These are phyloP conservation scores for Solen grandis DNA, from an alignment of 1,140 invertebrate species.

Conservation along the genomic window DNA sequence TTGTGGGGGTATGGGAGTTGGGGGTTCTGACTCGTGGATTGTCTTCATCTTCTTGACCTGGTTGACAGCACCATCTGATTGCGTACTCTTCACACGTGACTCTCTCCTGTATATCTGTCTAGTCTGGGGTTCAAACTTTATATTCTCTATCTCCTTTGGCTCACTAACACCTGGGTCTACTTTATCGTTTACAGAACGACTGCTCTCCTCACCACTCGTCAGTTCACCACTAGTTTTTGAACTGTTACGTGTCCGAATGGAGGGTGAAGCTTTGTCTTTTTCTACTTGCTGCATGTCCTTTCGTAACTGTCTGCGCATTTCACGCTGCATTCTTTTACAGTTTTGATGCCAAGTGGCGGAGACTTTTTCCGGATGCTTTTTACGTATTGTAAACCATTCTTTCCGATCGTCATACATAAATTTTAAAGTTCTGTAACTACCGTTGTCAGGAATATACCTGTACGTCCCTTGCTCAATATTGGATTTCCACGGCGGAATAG, in stretches of 20 bases:
- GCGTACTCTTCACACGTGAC: constrained; percentile 44
- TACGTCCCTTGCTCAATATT: constrained; percentile 74
- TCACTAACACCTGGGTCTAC: not conserved
- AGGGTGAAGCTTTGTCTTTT: not conserved
- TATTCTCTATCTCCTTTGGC: not conserved
- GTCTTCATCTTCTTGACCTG: constrained; percentile 35
- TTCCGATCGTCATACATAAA: constrained; percentile 58
- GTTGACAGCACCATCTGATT: constrained; percentile 53
- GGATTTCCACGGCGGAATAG: constrained; percentile 68
- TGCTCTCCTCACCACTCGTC: constrained; percentile 30
- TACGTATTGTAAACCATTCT: constrained; percentile 65
- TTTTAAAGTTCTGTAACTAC: constrained; percentile 69
- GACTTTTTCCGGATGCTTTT: constrained; percentile 64
- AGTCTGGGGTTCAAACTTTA: not conserved
- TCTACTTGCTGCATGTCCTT: constrained; percentile 59
- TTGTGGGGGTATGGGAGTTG: constrained; percentile 30
- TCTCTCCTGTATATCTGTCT: constrained; percentile 29
- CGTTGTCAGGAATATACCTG: constrained; percentile 74
- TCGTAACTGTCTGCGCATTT: constrained; percentile 65
- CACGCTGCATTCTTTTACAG: constrained; percentile 64
- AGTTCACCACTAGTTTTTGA: constrained; percentile 27
- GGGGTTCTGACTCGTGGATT: constrained; percentile 40
- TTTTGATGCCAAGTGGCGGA: constrained; percentile 60
- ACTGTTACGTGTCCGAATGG: constrained; percentile 1
- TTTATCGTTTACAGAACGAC: not conserved